Conservation (phyloP, 1,140 invertebrate species). For the Microplitis mediator region DNA sequence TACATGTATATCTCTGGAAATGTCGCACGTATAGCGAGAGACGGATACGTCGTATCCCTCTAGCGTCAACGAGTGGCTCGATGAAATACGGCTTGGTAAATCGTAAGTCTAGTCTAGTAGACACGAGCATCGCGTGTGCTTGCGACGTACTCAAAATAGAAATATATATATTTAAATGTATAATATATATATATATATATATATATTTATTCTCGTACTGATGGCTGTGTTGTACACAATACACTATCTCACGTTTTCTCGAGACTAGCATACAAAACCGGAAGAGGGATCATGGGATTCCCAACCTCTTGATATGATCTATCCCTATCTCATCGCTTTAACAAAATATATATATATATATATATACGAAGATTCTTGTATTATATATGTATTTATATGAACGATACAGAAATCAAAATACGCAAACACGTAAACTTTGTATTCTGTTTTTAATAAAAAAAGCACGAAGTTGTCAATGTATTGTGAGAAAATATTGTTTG, state of each 20-base stretch:
- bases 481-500: neutral
- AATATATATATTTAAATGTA: neutral
- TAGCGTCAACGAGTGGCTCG: neutral
- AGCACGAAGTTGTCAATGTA: neutral
- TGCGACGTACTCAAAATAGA: slow-evolving; percentile 3
- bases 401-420: too few relatives aligned
- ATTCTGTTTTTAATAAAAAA: neutral
- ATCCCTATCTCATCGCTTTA: too few relatives aligned
- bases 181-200: neutral
- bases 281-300: too few relatives aligned
- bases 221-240: too few relatives aligned
- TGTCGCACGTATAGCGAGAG: neutral
- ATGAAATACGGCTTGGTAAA: slow-evolving; percentile 7
- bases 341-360: neutral
- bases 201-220: too few relatives aligned
- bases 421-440: too few relatives aligned
- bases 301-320: neutral
- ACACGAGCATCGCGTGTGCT: neutral
- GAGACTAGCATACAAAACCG: neutral
- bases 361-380: neutral
- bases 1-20: neutral
- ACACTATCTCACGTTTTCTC: neutral
- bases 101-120: neutral
- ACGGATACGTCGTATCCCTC: neutral
- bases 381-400: neutral